Base-by-base conservation (phyloP, 2,888 invertebrate genomes). In the Eupeodes latifasciatus region DNA sequence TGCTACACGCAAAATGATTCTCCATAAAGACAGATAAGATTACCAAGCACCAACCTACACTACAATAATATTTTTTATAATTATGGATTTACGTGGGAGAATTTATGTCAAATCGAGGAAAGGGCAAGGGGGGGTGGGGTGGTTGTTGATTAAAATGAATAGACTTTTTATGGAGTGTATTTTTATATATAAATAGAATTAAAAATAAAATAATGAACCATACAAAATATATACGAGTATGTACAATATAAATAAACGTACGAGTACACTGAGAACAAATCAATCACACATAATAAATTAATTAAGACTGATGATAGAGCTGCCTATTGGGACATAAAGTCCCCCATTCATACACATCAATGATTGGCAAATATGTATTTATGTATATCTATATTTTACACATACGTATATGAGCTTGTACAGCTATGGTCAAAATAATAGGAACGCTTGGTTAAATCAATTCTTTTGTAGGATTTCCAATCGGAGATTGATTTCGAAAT, bases 281-380 rank as follows among this genome's bases (percentile, higher is more conserved):
- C 75, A 83, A 83, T 76, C 79, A 79, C 74, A 71, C 40, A 71
- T 71, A 55, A 79, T 76, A 83, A 66, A 87, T 79, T 87, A 87
- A 87, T 83, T 83, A 78, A 74, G 11, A 59, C 51, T 16, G 71
- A 74, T 47, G 59, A 57, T 71, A 77, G 19, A 66, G 14, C 11
- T 55, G 55, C 11, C 2, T 34, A 51, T n/a, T 67, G 36, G 40
- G 40, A 71, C 40, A 53, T 71, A 9, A 53, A 71, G 55, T 36
- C 44, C 53, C 69, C 40, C 12, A 40, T 71, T 53, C 14, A 40
- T n/a, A 55, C 53, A 71, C 51, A 51, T 67, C 34, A 44, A 40
- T n/a, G 36, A 49, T 27, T 19, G 67, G 55, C 19, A 57, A 84
- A 67, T 69, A 85, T 61, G 64, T 71, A 16, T 62, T 16, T 61